Evolutionary conservation across 2,113 vertebrate species (phyloP), one percentile per base, ranked within the genome.

Genomic region (Colius striatus): DNA sequence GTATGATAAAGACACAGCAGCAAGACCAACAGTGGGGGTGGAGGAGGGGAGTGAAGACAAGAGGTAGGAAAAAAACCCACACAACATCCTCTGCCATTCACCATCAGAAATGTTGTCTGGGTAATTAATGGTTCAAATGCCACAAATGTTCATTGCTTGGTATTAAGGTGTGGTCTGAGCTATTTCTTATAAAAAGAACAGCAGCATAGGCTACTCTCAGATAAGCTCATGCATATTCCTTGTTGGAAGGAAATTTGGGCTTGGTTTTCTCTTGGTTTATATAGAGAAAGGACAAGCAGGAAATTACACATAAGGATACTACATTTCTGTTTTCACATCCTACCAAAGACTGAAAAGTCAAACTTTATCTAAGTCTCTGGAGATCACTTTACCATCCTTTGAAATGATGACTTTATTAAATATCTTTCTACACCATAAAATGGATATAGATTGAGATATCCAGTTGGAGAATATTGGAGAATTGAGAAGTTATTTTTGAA

Each of bases 91-190:
- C 79, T 90, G 62, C 84, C 90, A 84, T 57, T 92, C 95, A 67
- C 53, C 41, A 29, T 60, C 80, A 96, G 82, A 93, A 85, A 79
- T 77, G 14, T 43, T 78, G 51, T 87, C 91, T 82, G 63, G 60
- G 75, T 84, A 97, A 89, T 85, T 72, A 88, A 95, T 94, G 91
- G 70, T 73, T 95, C 45, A 77, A 67, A 96, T 94, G 55, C 86
- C 93, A 92, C 84, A 82, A 90, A 92, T 95, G 73, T 73, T 94
- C 61, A 60, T 63, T 86, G 90, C 86, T 83, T 81, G 80, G 87
- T 92, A 93, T 88, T 94, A 79, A 95, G 95, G 94, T 65, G 94
- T 94, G 91, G 95, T 17, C 93, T 41, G 71, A 89, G 50, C 16
- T 92, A 91, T 90, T 90, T 84, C 75, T 92, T 95, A 86, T 77